A percentile compares a stretch with the other conserved stretches of the same genome.
phyloP scores from a whole-genome alignment of 2,888 invertebrate species.

The Arrhopalites spinosus region DNA sequence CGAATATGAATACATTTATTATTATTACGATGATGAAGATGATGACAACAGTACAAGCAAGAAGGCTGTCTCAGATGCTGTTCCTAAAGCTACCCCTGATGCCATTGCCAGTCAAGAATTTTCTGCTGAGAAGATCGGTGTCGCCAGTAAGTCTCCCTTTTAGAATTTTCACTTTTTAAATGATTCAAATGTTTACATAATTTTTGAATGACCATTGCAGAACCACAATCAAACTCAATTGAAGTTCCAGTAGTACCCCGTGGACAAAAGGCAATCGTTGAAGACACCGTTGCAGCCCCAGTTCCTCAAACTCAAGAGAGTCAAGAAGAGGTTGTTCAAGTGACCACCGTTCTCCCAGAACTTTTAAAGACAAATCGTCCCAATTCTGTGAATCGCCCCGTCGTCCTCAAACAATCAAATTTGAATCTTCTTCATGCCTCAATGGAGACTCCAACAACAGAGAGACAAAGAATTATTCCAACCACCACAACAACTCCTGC shows the following conservation, averaged over 20 bases:
- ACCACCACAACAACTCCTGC: slow-evolving; percentile 28
- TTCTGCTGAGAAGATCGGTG: slow-evolving; percentile 32
- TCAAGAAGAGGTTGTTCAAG: slow-evolving; percentile 35
- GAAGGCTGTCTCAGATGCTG: slow-evolving; percentile 18
- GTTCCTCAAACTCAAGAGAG: slow-evolving; percentile 16
- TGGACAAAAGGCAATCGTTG: slow-evolving; percentile 6
- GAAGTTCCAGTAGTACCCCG: slow-evolving; percentile 24
- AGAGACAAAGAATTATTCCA: not conserved
- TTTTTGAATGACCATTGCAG: slow-evolving; percentile 28
- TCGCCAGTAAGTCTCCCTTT: slow-evolving; percentile 24
- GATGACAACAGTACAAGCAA: slow-evolving; percentile 47
- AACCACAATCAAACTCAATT: slow-evolving; percentile 23
- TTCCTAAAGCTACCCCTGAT: not conserved
- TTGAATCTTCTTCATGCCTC: slow-evolving; percentile 36
- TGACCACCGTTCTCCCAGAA: slow-evolving; percentile 32
- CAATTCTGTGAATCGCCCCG: slow-evolving; percentile 47
- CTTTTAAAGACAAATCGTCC: slow-evolving; percentile 41
- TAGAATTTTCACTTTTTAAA: not conserved
- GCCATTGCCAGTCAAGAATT: slow-evolving; percentile 5
- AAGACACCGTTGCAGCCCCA: slow-evolving; percentile 26
- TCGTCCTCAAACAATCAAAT: slow-evolving; percentile 52
- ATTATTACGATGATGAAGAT: slow-evolving; percentile 81
- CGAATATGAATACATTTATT: slow-evolving; percentile 89
- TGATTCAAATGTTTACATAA: not conserved
- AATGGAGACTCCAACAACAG: slow-evolving; percentile 2